Conservation (phyloP, 2,888 invertebrate genomes). For the Limnephilus rhombicus region DNA sequence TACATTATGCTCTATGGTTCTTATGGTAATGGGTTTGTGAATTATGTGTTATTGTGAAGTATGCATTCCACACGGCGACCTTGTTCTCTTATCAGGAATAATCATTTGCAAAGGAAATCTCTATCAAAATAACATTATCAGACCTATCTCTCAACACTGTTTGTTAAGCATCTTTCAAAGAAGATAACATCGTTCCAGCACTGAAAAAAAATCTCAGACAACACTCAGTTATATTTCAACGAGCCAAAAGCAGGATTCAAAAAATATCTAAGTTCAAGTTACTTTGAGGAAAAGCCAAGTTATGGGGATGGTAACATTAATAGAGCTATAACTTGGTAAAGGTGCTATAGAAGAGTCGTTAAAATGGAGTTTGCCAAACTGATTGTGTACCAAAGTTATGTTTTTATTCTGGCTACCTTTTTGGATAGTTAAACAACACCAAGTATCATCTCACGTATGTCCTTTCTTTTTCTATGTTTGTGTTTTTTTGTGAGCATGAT, state of each 20-base stretch:
- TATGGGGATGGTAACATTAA: background rate
- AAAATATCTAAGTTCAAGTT: constrained; percentile 13
- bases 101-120: constrained; percentile 51
- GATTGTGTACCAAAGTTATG: constrained; percentile 47
- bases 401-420: constrained; percentile 60
- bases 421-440: constrained; percentile 59
- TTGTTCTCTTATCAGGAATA: constrained; percentile 45
- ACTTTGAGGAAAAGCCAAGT: background rate
- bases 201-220: background rate
- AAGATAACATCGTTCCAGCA: constrained; percentile 35
- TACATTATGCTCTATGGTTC: constrained; percentile 7
- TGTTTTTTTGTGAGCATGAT: constrained; percentile 47
- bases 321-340: background rate
- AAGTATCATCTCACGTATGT: constrained; percentile 65
- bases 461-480: constrained; percentile 54
- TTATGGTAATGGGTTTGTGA: constrained; percentile 36
- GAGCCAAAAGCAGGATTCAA: constrained; percentile 13
- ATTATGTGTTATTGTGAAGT: constrained; percentile 15
- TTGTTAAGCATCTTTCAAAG: constrained; percentile 39
- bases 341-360: background rate
- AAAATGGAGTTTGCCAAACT: background rate
- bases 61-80: constrained; percentile 26
- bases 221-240: background rate
- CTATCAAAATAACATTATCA: constrained; percentile 48
- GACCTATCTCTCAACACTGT: constrained; percentile 41